phyloP scores from a whole-genome alignment of 2,113 vertebrate genomes.

The Melanostigma gelatinosum region DNA sequence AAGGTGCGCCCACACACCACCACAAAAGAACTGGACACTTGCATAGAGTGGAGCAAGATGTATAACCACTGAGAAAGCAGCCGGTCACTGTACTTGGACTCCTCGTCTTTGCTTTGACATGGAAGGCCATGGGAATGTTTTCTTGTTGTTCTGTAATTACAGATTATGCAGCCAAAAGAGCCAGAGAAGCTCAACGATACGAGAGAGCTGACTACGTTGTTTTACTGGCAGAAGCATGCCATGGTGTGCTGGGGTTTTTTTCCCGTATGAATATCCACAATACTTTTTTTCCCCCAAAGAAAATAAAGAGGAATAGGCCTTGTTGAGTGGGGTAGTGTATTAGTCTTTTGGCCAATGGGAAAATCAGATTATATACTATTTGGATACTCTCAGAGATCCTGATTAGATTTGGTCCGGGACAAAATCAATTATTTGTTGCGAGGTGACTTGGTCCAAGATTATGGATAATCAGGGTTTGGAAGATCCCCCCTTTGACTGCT shows the following conservation, averaged over 20 bases:
- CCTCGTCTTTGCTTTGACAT: slow-evolving; percentile 63
- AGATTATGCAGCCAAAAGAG: slow-evolving; percentile 82
- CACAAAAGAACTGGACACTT: slow-evolving; percentile 92
- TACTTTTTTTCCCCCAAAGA: slow-evolving; percentile 85
- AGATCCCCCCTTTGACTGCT: slow-evolving; percentile 76
- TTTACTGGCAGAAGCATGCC: slow-evolving; percentile 79
- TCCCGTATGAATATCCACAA: slow-evolving; percentile 83
- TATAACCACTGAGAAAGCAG: slow-evolving; percentile 85
- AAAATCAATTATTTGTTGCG: slow-evolving; percentile 77
- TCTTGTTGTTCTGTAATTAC: slow-evolving; percentile 72
- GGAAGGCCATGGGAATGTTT: slow-evolving; percentile 68
- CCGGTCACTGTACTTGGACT: slow-evolving; percentile 70
- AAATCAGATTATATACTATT: slow-evolving; percentile 70
- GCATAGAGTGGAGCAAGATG: slow-evolving; percentile 95
- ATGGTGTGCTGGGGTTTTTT: slow-evolving; percentile 70
- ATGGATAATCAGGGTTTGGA: slow-evolving; percentile 80
- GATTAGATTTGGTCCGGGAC: slow-evolving; percentile 80
- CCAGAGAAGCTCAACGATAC: slow-evolving; percentile 63
- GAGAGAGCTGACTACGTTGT: slow-evolving; percentile 73
- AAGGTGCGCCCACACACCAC: slow-evolving; percentile 90
- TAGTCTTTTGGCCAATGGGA: slow-evolving; percentile 70
- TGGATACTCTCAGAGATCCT: slow-evolving; percentile 71
- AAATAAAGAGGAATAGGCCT: slow-evolving; percentile 73
- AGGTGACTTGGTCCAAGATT: slow-evolving; percentile 78
- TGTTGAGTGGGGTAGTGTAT: slow-evolving; percentile 62